Evolutionary conservation across 2,797 vertebrate genomes (phyloP).

Genomic region (Allobates femoralis): DNA sequence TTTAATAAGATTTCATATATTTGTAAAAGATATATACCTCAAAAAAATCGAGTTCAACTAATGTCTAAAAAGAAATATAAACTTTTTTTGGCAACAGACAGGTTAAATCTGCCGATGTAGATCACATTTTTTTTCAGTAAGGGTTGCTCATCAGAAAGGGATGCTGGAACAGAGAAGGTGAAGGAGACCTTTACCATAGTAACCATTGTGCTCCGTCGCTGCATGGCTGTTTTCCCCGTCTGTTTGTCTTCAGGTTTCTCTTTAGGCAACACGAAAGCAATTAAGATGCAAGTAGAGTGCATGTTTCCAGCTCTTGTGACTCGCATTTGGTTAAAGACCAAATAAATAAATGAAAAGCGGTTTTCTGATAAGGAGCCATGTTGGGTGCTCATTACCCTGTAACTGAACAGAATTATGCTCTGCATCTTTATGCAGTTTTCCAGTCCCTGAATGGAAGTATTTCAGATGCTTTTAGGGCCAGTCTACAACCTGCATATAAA

Average conservation of each 20-base stretch:
- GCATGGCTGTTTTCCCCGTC: conserved; percentile 59
- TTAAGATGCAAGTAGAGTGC: conserved; percentile 23
- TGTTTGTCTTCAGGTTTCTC: conserved; percentile 61
- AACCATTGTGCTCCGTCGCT: conserved; percentile 66
- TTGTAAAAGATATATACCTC: neutral
- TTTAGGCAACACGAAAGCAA: conserved; percentile 60
- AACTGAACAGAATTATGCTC: conserved; percentile 32
- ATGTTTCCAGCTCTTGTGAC: neutral
- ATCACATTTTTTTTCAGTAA: conserved; percentile 6
- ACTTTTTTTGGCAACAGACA: conserved; percentile 24
- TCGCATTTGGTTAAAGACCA: neutral
- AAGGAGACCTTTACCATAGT: conserved; percentile 74
- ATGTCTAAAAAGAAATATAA: neutral
- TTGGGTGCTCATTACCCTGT: conserved; percentile 41
- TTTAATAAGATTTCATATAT: neutral
- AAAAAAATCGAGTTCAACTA: too few relatives aligned
- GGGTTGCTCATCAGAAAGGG: conserved; percentile 26
- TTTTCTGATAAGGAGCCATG: conserved; percentile 34
- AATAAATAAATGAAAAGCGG: conserved; percentile 30
- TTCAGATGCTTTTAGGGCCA: conserved; percentile 58
- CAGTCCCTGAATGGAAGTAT: neutral
- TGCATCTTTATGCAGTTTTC: conserved; percentile 7
- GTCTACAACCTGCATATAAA: conserved; percentile 67
- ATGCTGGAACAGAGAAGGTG: conserved; percentile 31
- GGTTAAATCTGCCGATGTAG: conserved; percentile 4